Percentiles rank a stretch among this genome's conserved stretches.
These are phyloP conservation scores for Phasianus colchicus DNA, from an alignment of 2,113 vertebrate genomes.

Conservation along the genomic window DNA sequence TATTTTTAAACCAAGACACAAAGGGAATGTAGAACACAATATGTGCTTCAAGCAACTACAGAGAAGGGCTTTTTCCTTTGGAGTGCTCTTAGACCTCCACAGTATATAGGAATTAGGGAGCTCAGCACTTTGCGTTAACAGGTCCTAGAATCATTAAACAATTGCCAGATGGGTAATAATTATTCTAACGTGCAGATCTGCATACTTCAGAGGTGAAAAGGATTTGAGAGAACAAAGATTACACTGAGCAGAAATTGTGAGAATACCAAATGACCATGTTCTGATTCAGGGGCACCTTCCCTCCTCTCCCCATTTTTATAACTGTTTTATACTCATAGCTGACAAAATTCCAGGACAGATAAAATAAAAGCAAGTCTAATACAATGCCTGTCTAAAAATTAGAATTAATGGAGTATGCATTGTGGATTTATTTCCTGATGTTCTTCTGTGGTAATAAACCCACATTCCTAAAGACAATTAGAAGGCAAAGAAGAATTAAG, in stretches of 20 bases:
- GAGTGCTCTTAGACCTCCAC: neutral
- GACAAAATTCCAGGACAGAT: neutral
- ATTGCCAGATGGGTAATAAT: neutral
- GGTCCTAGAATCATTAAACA: neutral
- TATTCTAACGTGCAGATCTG: neutral
- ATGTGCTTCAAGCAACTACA: neutral
- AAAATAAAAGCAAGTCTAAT: neutral
- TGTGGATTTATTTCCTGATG: conserved; percentile 34
- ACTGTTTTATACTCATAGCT: neutral
- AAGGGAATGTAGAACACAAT: neutral
- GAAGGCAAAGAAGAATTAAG: neutral
- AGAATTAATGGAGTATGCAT: neutral
- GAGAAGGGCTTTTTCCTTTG: neutral
- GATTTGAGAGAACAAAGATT: neutral
- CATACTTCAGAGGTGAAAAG: neutral
- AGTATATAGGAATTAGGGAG: neutral
- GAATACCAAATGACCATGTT: neutral
- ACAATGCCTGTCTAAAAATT: conserved; percentile 1
- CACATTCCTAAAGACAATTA: neutral
- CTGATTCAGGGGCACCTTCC: neutral
- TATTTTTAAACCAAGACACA: neutral
- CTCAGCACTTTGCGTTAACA: neutral
- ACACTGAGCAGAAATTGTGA: neutral
- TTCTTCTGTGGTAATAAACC: conserved; percentile 2
- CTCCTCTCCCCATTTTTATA: neutral